Evolutionary conservation across 2,113 vertebrate genomes (phyloP).

Genomic region (Martes martes): DNA sequence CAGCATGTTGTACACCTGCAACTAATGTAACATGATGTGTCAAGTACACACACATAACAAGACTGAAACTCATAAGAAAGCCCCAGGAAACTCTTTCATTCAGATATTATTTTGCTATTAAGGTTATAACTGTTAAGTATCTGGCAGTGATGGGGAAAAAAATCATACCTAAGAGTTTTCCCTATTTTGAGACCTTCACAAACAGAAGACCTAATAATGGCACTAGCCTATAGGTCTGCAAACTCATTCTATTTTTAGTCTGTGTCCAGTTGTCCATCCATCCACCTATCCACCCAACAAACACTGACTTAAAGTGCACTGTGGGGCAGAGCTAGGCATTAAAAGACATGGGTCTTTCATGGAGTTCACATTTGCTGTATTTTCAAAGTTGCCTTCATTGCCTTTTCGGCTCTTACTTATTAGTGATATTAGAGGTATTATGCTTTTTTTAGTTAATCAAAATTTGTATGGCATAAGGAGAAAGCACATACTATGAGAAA

Average conservation of each 20-base stretch:
- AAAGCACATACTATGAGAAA: constrained; percentile 8
- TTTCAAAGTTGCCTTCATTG: constrained; percentile 21
- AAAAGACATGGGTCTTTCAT: not conserved
- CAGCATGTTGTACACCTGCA: not conserved
- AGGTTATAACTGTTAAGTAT: not conserved
- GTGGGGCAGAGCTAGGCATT: not conserved
- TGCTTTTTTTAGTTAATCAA: constrained; percentile 12
- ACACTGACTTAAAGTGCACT: not conserved
- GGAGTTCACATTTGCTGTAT: not conserved
- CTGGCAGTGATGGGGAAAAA: not conserved
- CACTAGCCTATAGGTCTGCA: not conserved
- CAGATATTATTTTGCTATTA: not conserved
- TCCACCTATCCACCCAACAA: not conserved
- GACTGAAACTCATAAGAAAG: not conserved
- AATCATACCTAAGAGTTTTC: not conserved
- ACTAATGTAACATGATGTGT: not conserved
- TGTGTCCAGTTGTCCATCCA: not conserved
- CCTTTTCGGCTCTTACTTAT: constrained; percentile 7
- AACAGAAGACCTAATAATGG: not conserved
- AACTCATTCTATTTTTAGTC: constrained; percentile 6
- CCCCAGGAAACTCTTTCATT: not conserved
- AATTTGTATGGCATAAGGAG: not conserved
- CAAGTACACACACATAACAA: not conserved
- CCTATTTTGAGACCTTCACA: not conserved
- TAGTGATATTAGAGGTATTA: constrained; percentile 3